phyloP scores from a whole-genome alignment of 2,113 vertebrate species.

The Prolemur simus region DNA sequence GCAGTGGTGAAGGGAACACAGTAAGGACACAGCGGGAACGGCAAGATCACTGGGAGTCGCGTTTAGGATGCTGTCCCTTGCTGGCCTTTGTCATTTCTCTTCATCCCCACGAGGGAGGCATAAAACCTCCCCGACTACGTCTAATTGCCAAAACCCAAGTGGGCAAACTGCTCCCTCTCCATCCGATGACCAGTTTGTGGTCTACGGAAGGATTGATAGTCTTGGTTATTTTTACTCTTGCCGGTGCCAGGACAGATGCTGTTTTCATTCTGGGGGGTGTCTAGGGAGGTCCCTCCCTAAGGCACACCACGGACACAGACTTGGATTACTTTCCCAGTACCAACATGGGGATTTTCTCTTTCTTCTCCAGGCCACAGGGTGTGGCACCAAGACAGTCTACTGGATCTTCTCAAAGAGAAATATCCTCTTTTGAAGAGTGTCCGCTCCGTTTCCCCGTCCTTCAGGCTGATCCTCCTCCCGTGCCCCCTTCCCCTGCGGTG shows the following conservation, averaged over 20 bases:
- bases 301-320: not conserved
- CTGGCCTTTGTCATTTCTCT: not conserved
- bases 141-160: constrained; percentile 34
- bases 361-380: not conserved
- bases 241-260: not conserved
- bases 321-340: not conserved
- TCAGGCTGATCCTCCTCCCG: not conserved
- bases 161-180: not conserved
- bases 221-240: not conserved
- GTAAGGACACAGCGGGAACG: too few species aligned
- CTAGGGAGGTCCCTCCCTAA: not conserved
- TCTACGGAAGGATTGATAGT: not conserved
- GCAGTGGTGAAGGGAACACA: not conserved
- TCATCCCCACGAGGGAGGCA: not conserved
- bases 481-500: not conserved
- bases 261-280: not conserved
- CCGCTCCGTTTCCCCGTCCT: not conserved
- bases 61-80: not conserved
- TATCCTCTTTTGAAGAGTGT: not conserved
- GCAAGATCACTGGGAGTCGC: too few species aligned
- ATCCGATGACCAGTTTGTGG: constrained; percentile 17
- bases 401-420: not conserved
- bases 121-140: constrained; percentile 44
- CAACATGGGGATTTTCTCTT: not conserved
- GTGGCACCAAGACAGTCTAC: not conserved